Evolutionary conservation across 2,888 invertebrate species (phyloP), one percentile per base, ranked within the genome.

Genomic region (Abrostola triplasia): DNA sequence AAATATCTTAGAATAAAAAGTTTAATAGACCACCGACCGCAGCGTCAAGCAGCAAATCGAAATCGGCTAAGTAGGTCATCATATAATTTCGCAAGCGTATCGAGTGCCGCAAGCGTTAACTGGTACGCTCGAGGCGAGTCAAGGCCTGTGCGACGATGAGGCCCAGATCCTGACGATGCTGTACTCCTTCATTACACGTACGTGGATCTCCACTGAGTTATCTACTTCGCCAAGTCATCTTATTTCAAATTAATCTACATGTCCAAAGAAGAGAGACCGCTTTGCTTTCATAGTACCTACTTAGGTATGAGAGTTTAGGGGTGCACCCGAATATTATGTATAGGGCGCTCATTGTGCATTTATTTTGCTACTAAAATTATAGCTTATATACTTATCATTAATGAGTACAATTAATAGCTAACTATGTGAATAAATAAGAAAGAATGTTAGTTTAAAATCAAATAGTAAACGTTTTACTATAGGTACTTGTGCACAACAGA

Each of bases 61-160:
- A 93, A 91, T 91, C 90, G 85, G 80, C 88, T 87, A 92, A 93
- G 92, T 93, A 88, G 93, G 93, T 91, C 94, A 92, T 93, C 91
- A 92, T 90, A 92, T 88, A 90, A 93, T 94, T 93, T 94, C 92
- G 92, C 92, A 94, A 93, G 89, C 90, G 89, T 92, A 93, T 91
- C 89, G 92, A 93, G 90, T 92, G 92, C 92, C 88, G 92, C 92
- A 92, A 93, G 91, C 91, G 89, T 91, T 87, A 91, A 92, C 92
- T 92, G 90, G 92, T 92, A 90, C 90, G 90, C 88, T 82, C 75
- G 88, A 88, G 89, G 87, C 91, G 80, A 93, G 90, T 92, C 94
- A 93, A 93, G 94, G 92, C 89, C 88, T 82, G 81, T 67, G 74
- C 78, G 74, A 81, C 84, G 85, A 79, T 83, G 87, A 86, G 87